A percentile compares a stretch with the other conserved stretches of the same genome.
phyloP scores from a whole-genome alignment of 2,113 vertebrate species.

The Ochotona princeps region DNA sequence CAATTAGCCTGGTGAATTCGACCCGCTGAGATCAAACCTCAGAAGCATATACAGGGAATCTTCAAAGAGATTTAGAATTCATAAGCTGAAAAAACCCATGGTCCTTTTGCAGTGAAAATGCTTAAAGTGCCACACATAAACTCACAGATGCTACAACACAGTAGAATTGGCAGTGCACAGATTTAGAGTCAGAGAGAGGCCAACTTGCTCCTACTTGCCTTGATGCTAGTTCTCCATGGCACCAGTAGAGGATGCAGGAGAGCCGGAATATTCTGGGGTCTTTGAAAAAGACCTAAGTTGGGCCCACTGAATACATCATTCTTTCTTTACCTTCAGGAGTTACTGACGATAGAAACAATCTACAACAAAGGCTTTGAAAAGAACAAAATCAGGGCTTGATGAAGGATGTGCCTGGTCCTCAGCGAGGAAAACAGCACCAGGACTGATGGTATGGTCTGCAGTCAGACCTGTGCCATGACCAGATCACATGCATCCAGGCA shows the following conservation, averaged over 20 bases:
- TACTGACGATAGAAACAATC: background rate
- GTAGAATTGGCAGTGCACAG: background rate
- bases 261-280: background rate
- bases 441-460: too few species aligned
- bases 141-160: background rate
- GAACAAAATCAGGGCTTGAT: background rate
- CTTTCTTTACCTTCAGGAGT: too few species aligned
- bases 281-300: background rate
- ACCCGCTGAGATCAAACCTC: background rate
- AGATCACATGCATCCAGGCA: background rate
- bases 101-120: background rate
- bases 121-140: background rate
- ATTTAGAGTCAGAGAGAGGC: background rate
- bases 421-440: background rate
- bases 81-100: background rate
- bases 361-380: background rate
- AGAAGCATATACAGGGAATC: background rate
- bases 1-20: background rate
- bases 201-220: background rate
- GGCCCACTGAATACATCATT: rapidly evolving
- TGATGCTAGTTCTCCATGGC: too few species aligned
- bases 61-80: background rate
- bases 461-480: background rate
- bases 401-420: background rate
- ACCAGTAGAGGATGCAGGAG: background rate